Percentiles rank a stretch among this genome's conserved stretches.
These are phyloP conservation scores for Nephrotoma appendiculata DNA, from an alignment of 2,888 invertebrate genomes.

Conservation along the genomic window DNA sequence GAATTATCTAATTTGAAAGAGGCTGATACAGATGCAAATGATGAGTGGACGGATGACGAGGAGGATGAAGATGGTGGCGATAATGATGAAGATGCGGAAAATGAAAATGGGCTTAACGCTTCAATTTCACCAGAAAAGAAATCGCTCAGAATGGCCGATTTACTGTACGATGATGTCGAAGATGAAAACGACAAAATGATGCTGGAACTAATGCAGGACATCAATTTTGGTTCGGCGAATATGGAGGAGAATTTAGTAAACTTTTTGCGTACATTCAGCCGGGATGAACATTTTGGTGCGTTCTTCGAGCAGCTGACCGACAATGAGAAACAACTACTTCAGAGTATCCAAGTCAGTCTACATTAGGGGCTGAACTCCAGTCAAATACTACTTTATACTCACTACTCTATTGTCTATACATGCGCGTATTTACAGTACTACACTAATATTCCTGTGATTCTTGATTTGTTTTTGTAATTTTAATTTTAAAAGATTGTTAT, in stretches of 20 bases:
- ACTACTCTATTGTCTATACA: not conserved
- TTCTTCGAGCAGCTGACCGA: constrained; percentile 45
- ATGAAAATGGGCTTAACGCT: constrained; percentile 14
- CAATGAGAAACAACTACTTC: constrained; percentile 38
- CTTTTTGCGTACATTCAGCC: constrained; percentile 45
- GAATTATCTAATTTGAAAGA: constrained; percentile 46
- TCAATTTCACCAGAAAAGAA: constrained; percentile 17
- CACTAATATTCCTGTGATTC: not conserved
- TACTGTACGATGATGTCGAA: constrained; percentile 23
- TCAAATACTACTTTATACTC: not conserved
- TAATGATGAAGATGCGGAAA: constrained; percentile 9
- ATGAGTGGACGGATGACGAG: constrained; percentile 21
- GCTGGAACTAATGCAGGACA: constrained; percentile 45
- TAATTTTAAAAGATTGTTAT: not conserved
- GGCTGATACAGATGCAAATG: constrained; percentile 19
- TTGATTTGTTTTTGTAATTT: not conserved
- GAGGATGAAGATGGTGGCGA: constrained; percentile 10
- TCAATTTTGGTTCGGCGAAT: constrained; percentile 41
- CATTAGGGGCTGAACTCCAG: not conserved
- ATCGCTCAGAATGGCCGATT: constrained; percentile 23
- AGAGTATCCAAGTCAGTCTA: constrained; percentile 15
- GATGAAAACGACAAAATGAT: constrained; percentile 41
- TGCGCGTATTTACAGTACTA: not conserved
- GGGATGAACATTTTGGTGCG: constrained; percentile 43
- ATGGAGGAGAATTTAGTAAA: constrained; percentile 47